Evolutionary conservation across 2,113 vertebrate genomes (phyloP), one percentile per base, ranked within the genome.

Genomic region (Gila orcuttii): DNA sequence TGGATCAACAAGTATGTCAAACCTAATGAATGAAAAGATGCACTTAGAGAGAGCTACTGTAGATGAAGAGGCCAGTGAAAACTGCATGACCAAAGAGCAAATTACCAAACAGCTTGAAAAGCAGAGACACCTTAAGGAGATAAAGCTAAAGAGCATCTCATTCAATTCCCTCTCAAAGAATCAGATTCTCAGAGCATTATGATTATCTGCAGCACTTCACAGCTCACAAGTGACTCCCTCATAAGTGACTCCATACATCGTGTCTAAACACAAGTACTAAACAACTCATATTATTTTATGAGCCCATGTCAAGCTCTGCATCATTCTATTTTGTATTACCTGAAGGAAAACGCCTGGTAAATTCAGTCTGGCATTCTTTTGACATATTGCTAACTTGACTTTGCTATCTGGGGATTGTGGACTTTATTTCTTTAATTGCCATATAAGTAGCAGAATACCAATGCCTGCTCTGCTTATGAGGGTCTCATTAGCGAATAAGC

Each of bases 161-260:
- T 55, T 77, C n/a, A 74, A 5, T 45, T 64, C 39, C 6, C 15
- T 64, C 39, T 80, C 25, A 82, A 59, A 78, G 11, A 59, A 57
- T 77, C 28, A 55, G 15, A 77, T 75, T 47, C 71, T 47, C 71
- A 25, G 19, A 62, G 79, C 19, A 50, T 50, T 21, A 81, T 47
- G 15, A 68, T 82, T 31, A 82, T n/a, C 5, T 50, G 6, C 39
- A 25, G 79, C 79, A 82, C 79, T 82, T 50, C 79, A 82, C 79
- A 68, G 25, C 60, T 47, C 79, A 68, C 36, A n/a, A 42, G 42
- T 42, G 42, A 42, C 8, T 15, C 19, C 25, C 17, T 66, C 75
- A 1, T 11, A 31, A 77, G 75, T 55, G 50, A 33, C 71, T 28
- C 12, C 6, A 47, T 74, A 75, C 42, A 28, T 74, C 6, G 0